A percentile compares a stretch with the other conserved stretches of the same genome.
phyloP scores from a whole-genome alignment of 2,888 invertebrate genomes.

The Harmothoe impar region DNA sequence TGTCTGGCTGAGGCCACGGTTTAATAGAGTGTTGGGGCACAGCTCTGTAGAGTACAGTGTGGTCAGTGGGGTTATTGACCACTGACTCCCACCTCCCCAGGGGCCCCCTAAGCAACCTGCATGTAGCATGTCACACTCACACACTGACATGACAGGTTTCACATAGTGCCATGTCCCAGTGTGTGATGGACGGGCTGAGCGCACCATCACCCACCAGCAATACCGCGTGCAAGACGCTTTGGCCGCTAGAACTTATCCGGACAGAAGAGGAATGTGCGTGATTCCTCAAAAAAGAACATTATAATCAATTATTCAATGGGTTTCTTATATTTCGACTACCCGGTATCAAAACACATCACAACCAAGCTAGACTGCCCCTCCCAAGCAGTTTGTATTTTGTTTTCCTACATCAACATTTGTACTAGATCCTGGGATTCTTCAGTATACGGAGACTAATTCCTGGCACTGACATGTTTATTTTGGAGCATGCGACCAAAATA shows the following conservation, averaged over 20 bases:
- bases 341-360: too few relatives aligned
- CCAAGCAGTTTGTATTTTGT: neutral
- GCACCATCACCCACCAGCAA: neutral
- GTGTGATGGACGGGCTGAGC: neutral
- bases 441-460: neutral
- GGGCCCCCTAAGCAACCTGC: too few relatives aligned
- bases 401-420: neutral
- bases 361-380: neutral
- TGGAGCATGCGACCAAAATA: neutral
- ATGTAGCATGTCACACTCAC: neutral
- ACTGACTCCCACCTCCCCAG: too few relatives aligned
- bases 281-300: neutral
- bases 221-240: neutral
- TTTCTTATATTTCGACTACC: too few relatives aligned
- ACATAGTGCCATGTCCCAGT: neutral
- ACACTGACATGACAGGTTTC: constrained; percentile 1
- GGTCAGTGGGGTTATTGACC: too few relatives aligned
- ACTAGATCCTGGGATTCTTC: neutral
- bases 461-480: constrained; percentile 25
- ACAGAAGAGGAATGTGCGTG: constrained; percentile 9
- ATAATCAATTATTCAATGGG: neutral
- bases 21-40: too few relatives aligned
- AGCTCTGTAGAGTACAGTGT: too few relatives aligned
- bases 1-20: too few relatives aligned
- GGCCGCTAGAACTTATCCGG: neutral